phyloP scores from a whole-genome alignment of 2,113 vertebrate genomes.

The Zosterops borbonicus region DNA sequence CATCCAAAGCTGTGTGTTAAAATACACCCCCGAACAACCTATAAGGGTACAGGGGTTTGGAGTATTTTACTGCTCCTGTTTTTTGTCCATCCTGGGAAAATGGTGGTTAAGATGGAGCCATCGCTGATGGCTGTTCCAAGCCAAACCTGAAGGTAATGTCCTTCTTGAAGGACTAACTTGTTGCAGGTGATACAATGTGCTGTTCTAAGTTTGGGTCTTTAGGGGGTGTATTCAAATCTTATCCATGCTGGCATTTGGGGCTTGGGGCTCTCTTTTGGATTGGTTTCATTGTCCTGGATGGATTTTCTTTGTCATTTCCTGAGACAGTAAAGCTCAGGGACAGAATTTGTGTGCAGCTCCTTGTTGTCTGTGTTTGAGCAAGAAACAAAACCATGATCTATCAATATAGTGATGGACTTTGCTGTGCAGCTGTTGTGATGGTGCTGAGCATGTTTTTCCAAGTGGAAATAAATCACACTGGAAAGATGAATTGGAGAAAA shows the following conservation, averaged over 20 bases:
- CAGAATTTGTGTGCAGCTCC: background rate
- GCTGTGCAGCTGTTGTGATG: background rate
- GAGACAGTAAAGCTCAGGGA: background rate
- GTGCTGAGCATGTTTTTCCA: background rate
- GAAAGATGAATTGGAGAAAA: background rate
- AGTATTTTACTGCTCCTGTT: background rate
- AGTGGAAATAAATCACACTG: background rate
- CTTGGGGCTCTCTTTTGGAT: background rate
- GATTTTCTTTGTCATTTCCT: background rate
- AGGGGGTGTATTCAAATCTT: background rate
- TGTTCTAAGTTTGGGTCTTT: background rate
- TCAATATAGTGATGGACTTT: background rate
- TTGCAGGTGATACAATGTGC: rapidly evolving
- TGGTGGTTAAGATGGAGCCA: background rate
- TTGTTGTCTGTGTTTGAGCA: background rate
- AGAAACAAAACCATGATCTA: background rate
- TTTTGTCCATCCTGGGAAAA: background rate
- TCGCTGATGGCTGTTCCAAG: background rate
- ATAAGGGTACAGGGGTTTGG: background rate
- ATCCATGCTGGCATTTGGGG: background rate
- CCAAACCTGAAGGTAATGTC: background rate
- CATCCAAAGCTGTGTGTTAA: background rate
- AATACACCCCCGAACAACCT: background rate
- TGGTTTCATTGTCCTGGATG: background rate
- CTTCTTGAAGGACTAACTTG: background rate